These are phyloP conservation scores for Mesorhabditis sp. DNA, from an alignment of 2,888 invertebrate genomes.

Conservation along the genomic window DNA sequence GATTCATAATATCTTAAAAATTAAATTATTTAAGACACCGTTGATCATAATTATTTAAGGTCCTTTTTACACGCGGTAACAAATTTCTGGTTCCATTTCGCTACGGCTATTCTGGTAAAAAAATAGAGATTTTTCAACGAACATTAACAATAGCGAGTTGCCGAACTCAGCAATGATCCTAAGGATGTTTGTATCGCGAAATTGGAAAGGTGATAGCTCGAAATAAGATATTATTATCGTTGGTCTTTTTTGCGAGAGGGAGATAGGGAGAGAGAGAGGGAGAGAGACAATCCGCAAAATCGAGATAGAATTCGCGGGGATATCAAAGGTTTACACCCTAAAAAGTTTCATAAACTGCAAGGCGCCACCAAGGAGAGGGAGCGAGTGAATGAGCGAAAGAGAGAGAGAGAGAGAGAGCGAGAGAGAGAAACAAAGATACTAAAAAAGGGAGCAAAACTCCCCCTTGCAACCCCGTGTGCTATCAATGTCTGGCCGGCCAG, in stretches of 20 bases:
- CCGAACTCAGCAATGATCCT: conserved; percentile 7
- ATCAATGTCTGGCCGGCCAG: too few relatives aligned
- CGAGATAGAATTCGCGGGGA: too few relatives aligned
- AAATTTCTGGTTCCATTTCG: too few relatives aligned
- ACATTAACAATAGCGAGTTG: background rate
- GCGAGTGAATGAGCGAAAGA: conserved; percentile 4
- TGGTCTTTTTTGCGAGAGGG: conserved; percentile 9
- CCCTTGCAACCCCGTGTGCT: too few relatives aligned
- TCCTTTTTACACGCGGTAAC: too few relatives aligned
- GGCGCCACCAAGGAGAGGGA: too few relatives aligned
- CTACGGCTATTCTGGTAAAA: too few relatives aligned
- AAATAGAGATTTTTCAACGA: background rate
- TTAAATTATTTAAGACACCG: too few relatives aligned
- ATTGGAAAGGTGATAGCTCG: background rate
- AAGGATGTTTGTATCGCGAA: conserved; percentile 6
- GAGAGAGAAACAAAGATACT: conserved; percentile 8
- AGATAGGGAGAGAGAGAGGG: background rate
- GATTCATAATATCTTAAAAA: too few relatives aligned
- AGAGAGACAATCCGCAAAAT: background rate
- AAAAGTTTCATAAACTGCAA: too few relatives aligned
- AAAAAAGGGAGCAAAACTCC: conserved; percentile 12
- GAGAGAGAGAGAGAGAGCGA: conserved; percentile 11
- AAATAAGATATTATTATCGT: conserved; percentile 19
- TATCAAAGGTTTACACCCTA: too few relatives aligned
- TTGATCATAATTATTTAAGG: too few relatives aligned